Base-by-base conservation (phyloP, 2,888 invertebrate species). In the Phlogophora meticulosa region DNA sequence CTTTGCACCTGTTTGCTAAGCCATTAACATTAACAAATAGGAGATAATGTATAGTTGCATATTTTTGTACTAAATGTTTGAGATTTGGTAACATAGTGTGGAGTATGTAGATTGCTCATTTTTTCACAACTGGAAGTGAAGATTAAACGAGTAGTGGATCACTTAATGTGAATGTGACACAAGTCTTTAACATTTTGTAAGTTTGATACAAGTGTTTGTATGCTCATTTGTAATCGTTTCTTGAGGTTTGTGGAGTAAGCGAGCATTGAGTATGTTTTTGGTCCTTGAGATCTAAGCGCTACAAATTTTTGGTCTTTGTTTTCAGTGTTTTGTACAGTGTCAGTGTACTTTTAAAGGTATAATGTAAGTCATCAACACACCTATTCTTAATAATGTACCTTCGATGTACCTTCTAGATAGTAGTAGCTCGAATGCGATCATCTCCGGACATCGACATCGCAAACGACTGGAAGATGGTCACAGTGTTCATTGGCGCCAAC, bases 401-500 rank as follows among this genome's bases (percentile, higher is more conserved):
- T 4, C 11, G 43, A 28, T 58, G 3, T 55, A 24, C 38, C 52
- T 85, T 87, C 15, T 87, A 96, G 96, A 96, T 97, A 63, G 92
- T 97, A 48, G 97, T 97, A 17, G 96, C 95, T 17, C 96, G 97
- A 62, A 97, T 97, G 90, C 96, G 95, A 70, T 94, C 93, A 4
- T 96, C 97, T 57, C 94, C 95, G 0, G 96, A 94, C 55, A 96
- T 97, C 64, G 95, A 97, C 86, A 91, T 97, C 40, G 87, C 92
- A 1, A 95, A 94, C 13, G 96, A 97, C 81, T 97, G 97, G 97
- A 97, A 97, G 96, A 97, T 97, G 96, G 92, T 98, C 55, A 97
- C 98, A 0, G 94, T 98, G 53, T 96, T 97, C 88, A 97, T 97
- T 76, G 97, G 97, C 0, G 97, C 97, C 69, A 97, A 97, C 87